A percentile compares a stretch with the other conserved stretches of the same genome.
Conservation (phyloP, 2,797 vertebrate genomes). For the Bryconaethiops microstoma region DNA sequence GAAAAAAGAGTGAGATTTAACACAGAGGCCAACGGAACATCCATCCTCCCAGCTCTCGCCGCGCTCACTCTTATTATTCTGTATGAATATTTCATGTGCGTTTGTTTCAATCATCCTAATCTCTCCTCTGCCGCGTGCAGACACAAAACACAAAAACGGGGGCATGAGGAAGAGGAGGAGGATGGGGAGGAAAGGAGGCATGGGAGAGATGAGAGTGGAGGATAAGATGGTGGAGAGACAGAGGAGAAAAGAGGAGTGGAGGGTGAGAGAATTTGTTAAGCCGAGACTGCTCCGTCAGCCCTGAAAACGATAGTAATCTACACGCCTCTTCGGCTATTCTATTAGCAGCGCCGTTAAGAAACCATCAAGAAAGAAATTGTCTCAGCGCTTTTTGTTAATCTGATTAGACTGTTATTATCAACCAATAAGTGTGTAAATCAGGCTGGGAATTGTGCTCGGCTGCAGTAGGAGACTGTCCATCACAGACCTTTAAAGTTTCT, state of each 20-base stretch:
- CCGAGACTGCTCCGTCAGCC: constrained; percentile 77
- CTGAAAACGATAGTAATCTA: constrained; percentile 75
- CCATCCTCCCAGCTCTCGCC: constrained; percentile 78
- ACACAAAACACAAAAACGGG: constrained; percentile 70
- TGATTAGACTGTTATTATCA: constrained; percentile 81
- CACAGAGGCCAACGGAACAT: constrained; percentile 80
- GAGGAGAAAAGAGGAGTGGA: constrained; percentile 62
- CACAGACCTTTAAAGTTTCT: constrained; percentile 18
- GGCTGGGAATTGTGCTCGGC: constrained; percentile 72
- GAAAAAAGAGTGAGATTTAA: constrained; percentile 72
- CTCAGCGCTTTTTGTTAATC: constrained; percentile 81
- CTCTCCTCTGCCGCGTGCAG: constrained; percentile 72
- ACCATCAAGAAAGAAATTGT: constrained; percentile 81
- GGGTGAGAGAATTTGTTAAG: constrained; percentile 57
- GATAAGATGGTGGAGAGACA: constrained; percentile 73
- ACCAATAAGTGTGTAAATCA: constrained; percentile 76
- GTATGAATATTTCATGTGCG: constrained; percentile 85
- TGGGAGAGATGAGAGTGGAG: constrained; percentile 62
- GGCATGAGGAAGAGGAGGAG: neutral
- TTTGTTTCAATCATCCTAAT: constrained; percentile 86
- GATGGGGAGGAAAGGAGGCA: constrained; percentile 52
- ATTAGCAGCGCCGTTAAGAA: constrained; percentile 82
- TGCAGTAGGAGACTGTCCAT: constrained; percentile 41
- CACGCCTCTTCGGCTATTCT: constrained; percentile 79
- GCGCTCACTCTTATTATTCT: constrained; percentile 80